phyloP scores from a whole-genome alignment of 2,888 invertebrate genomes.

The Bhutanitis thaidina region DNA sequence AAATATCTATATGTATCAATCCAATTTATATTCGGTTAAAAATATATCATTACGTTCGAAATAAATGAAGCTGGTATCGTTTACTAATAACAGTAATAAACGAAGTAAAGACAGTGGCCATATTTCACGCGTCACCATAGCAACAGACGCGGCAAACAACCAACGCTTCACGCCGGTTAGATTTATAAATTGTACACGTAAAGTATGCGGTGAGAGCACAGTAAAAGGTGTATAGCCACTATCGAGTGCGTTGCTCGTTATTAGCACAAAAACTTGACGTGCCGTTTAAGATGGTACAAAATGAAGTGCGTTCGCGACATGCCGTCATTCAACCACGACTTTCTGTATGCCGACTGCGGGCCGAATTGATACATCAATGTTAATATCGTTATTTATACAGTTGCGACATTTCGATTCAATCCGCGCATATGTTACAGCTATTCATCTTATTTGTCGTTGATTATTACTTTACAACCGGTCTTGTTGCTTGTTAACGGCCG shows the following conservation, averaged over 20 bases:
- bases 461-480: too few relatives aligned
- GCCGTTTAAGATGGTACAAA: slow-evolving; percentile 14
- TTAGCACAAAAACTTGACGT: slow-evolving; percentile 22
- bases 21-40: neutral
- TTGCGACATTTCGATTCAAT: slow-evolving; percentile 3
- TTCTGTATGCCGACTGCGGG: neutral
- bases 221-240: slow-evolving; percentile 21
- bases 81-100: slow-evolving; percentile 65
- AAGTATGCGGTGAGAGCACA: slow-evolving; percentile 26
- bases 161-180: slow-evolving; percentile 24
- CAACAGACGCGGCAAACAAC: slow-evolving; percentile 66
- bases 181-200: slow-evolving; percentile 20
- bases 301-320: slow-evolving; percentile 3
- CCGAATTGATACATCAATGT: slow-evolving; percentile 15
- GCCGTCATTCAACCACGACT: slow-evolving; percentile 9
- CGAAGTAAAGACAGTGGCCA: slow-evolving; percentile 61
- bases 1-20: too few relatives aligned
- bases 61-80: slow-evolving; percentile 64
- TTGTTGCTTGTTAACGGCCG: too few relatives aligned
- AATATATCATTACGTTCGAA: slow-evolving; percentile 27
- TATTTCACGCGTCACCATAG: slow-evolving; percentile 69
- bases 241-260: slow-evolving; percentile 21
- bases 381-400: slow-evolving; percentile 11
- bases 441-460: too few relatives aligned
- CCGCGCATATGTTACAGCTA: neutral